Base-by-base conservation (phyloP, 2,113 vertebrate genomes). In the Stigmatopora nigra region DNA sequence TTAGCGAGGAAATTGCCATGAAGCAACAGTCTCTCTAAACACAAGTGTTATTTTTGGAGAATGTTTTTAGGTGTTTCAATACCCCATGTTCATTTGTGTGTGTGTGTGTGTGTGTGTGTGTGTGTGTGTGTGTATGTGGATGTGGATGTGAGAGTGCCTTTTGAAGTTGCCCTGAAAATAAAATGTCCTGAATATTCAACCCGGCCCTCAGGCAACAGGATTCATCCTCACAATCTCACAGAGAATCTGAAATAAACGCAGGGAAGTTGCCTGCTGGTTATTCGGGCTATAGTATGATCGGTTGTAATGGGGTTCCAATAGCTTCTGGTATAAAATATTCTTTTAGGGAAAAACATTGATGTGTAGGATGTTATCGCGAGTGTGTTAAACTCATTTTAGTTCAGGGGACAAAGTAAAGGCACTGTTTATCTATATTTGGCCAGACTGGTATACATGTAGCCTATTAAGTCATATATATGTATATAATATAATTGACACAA, bases 101-200 rank as follows among this genome's bases (percentile, higher is more conserved):
- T 51, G 20, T 45, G 25, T 38, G 36, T 45, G 51, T 67, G 25
- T 31, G 2, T 2, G 25, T 31, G 25, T 31, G 25, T 31, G 25
- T 1, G 3, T 31, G 25, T 31, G 25, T 2, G 25, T 31, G 25
- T 31, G 25, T n/a, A n/a, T 31, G 2, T 2, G 25, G 1, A 3
- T 31, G 25, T 31, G 25, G 25, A 31, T 31, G 25, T 31, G 25
- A 31, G 25, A 2, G 25, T 31, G 25, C 3, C 3, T 53, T 58
- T 69, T 80, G 75, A 77, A 73, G 73, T 73, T 46, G 14, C 61
- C 57, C 71, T 71, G 72, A 75, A 82, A 83, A 77, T 75, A 68
- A 57, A 61, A 77, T 63, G 56, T 72, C 49, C 77, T 83, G 73
- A 75, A 82, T 83, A 78, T 83, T 83, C 82, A 77, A 83, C 63